Evolutionary conservation across 2,888 invertebrate genomes (phyloP).

Genomic region (Diarsia mendica): DNA sequence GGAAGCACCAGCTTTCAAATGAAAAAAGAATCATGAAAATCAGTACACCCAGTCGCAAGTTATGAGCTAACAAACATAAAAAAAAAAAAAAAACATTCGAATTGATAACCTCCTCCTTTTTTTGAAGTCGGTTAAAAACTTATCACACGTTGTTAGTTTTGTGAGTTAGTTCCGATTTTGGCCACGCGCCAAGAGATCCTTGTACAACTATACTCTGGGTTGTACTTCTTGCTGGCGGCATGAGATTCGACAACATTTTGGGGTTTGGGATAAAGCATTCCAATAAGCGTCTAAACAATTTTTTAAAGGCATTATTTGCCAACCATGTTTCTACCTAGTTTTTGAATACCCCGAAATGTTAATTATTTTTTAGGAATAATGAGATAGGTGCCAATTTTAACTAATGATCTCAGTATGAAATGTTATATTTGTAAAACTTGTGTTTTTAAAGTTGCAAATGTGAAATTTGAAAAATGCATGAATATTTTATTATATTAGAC

Average conservation of each 20-base stretch:
- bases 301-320: constrained; percentile 8
- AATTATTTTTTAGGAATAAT: constrained; percentile 55
- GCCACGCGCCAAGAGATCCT: neutral
- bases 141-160: too few relatives aligned
- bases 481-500: constrained; percentile 31
- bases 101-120: too few relatives aligned
- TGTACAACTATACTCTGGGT: neutral
- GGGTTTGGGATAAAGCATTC: neutral
- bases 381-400: constrained; percentile 64
- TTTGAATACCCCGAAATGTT: constrained; percentile 11
- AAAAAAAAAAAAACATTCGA: too few relatives aligned
- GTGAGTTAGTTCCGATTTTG: neutral
- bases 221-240: constrained; percentile 2
- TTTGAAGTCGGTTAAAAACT: too few relatives aligned
- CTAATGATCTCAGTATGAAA: constrained; percentile 63
- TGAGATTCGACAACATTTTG: neutral
- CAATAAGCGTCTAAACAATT: neutral
- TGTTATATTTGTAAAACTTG: constrained; percentile 54
- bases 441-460: constrained; percentile 52
- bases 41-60: too few relatives aligned
- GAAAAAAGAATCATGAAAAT: too few relatives aligned
- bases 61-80: too few relatives aligned
- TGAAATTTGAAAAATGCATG: constrained; percentile 56
- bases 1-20: too few relatives aligned
- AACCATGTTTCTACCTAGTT: constrained; percentile 21